A percentile compares a stretch with the other conserved stretches of the same genome.
Evolutionary conservation across 2,113 vertebrate genomes (phyloP).

Genomic region (Chauna torquata): DNA sequence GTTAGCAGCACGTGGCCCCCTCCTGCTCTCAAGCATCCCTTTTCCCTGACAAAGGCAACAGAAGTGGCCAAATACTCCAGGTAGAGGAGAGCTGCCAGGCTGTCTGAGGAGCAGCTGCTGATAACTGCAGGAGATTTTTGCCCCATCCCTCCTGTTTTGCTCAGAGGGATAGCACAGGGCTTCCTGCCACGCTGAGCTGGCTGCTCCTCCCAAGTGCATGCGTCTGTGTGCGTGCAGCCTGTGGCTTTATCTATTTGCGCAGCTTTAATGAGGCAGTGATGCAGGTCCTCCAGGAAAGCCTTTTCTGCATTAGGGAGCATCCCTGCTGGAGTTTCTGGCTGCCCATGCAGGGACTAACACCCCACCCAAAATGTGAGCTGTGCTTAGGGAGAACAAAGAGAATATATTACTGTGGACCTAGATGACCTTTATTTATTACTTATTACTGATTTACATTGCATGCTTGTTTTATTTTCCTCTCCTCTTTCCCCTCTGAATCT

Average conservation of each 20-base stretch:
- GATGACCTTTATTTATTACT: not conserved
- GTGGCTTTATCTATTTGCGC: not conserved
- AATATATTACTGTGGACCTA: not conserved
- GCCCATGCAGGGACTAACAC: not conserved
- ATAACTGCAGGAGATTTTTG: not conserved
- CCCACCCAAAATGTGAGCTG: not conserved
- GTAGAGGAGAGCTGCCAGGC: not conserved
- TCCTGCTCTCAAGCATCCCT: not conserved
- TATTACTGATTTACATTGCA: not conserved
- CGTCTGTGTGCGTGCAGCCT: not conserved
- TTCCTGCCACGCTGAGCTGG: not conserved
- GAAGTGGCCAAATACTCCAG: conserved; percentile 6
- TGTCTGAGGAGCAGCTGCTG: conserved; percentile 8
- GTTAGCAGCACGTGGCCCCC: not conserved
- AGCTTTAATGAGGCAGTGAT: not conserved
- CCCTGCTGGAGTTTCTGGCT: not conserved
- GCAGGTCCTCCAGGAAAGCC: not conserved
- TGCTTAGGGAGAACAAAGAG: not conserved
- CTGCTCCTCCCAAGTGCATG: not conserved
- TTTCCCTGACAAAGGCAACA: not conserved
- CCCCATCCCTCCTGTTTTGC: not conserved
- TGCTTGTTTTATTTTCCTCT: not conserved
- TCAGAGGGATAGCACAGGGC: not conserved
- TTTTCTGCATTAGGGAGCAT: not conserved
- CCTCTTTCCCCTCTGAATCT: not conserved